These are phyloP conservation scores for Gymnocypris eckloni DNA, from an alignment of 2,797 vertebrate species.

Conservation along the genomic window DNA sequence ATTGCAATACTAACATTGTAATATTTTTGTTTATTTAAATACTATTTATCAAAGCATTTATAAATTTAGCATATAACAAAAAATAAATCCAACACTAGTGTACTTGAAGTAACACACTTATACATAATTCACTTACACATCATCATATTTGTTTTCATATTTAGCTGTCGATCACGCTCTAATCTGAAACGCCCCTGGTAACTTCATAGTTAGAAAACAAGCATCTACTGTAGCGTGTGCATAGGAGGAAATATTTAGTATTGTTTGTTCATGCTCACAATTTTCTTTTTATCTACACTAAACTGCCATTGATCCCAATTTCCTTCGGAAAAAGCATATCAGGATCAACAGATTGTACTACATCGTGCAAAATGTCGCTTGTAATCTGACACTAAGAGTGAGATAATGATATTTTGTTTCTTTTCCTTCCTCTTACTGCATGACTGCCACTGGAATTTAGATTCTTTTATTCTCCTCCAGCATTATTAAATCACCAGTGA, in stretches of 20 bases:
- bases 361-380: conserved; percentile 22
- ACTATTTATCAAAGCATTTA: no score
- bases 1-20: no score
- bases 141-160: background rate
- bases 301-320: conserved; percentile 26
- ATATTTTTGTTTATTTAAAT: no score
- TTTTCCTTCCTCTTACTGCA: conserved; percentile 15
- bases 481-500: conserved; percentile 55
- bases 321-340: background rate
- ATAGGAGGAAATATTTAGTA: background rate
- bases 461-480: conserved; percentile 46
- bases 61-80: no score
- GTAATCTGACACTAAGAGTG: conserved; percentile 30
- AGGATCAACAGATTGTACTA: conserved; percentile 32
- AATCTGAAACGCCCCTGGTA: background rate
- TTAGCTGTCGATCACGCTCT: background rate
- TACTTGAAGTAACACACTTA: background rate
- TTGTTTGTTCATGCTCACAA: background rate
- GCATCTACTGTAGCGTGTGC: background rate
- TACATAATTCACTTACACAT: background rate
- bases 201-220: conserved; percentile 1
- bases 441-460: conserved; percentile 39
- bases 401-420: conserved; percentile 44
- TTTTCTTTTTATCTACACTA: conserved; percentile 3
- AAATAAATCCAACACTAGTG: no score